Evolutionary conservation across 2,113 vertebrate genomes (phyloP).

Genomic region (Ptilonorhynchus violaceus): DNA sequence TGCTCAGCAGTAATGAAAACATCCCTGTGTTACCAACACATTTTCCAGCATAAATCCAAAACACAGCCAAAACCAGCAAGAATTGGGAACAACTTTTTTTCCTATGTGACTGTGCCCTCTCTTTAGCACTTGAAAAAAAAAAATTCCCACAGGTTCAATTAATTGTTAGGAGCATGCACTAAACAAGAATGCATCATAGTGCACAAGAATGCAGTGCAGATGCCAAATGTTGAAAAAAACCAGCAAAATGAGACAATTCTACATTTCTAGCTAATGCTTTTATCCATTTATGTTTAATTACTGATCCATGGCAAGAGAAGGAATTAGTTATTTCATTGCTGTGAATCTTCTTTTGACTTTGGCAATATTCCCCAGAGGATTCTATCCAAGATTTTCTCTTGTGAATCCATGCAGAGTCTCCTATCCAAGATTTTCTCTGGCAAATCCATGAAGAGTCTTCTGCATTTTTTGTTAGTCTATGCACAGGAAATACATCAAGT

Average conservation of each 20-base stretch:
- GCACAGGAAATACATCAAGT: background rate
- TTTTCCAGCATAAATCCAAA: background rate
- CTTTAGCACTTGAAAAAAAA: background rate
- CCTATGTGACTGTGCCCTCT: background rate
- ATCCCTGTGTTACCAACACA: no score
- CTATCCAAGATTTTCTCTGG: background rate
- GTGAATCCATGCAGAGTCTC: background rate
- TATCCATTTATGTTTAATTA: background rate
- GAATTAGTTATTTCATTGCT: background rate
- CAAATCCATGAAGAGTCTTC: background rate
- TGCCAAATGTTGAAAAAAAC: background rate
- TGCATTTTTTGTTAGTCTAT: background rate
- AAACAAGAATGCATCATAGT: background rate
- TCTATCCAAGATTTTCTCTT: background rate
- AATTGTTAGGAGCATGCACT: background rate
- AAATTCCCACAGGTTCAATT: background rate
- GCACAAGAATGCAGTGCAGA: background rate
- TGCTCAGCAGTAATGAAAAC: background rate
- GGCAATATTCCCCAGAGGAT: background rate
- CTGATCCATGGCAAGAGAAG: background rate
- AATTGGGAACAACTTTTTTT: accelerated
- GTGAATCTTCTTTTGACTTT: background rate
- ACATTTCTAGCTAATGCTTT: background rate
- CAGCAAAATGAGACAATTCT: background rate
- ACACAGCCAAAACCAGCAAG: background rate